These are phyloP conservation scores for Bradysia coprophila DNA, from an alignment of 1,140 invertebrate species.

Conservation along the genomic window DNA sequence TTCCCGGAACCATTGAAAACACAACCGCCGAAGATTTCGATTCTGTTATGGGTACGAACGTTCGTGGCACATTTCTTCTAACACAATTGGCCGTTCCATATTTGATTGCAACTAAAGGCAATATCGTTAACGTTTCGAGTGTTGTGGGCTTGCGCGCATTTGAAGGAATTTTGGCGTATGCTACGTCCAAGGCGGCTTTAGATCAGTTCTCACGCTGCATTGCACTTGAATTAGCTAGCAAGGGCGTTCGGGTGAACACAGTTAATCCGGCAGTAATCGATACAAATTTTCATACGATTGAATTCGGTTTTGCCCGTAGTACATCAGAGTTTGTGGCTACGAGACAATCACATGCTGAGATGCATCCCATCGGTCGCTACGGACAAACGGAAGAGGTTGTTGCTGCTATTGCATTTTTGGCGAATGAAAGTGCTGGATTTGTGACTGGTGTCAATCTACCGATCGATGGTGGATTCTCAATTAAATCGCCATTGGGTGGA, in stretches of 20 bases:
- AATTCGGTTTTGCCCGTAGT: slow-evolving; percentile 46
- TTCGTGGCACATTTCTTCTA: slow-evolving; percentile 64
- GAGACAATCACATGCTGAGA: slow-evolving; percentile 45
- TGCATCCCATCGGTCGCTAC: slow-evolving; percentile 62
- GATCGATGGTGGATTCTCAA: slow-evolving; percentile 66
- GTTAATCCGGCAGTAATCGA: slow-evolving; percentile 66
- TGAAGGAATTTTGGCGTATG: slow-evolving; percentile 59
- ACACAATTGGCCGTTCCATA: slow-evolving; percentile 71
- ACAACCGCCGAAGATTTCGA: slow-evolving; percentile 71
- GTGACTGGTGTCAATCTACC: slow-evolving; percentile 63
- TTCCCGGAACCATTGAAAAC: slow-evolving; percentile 62
- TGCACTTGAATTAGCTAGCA: slow-evolving; percentile 60
- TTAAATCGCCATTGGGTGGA: no score
- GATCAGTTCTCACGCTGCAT: slow-evolving; percentile 77
- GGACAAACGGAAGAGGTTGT: slow-evolving; percentile 63
- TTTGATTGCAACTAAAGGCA: slow-evolving; percentile 51
- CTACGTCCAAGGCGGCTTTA: slow-evolving; percentile 72
- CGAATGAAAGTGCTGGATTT: slow-evolving; percentile 58
- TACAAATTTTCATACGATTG: slow-evolving; percentile 60
- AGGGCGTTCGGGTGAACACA: slow-evolving; percentile 69
- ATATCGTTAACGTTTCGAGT: slow-evolving; percentile 84
- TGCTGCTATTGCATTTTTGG: slow-evolving; percentile 63
- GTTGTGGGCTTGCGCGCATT: slow-evolving; percentile 67
- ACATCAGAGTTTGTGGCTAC: slow-evolving; percentile 54
- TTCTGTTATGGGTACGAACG: slow-evolving; percentile 65